phyloP scores from a whole-genome alignment of 2,888 invertebrate genomes.

The Pyrocoelia pectoralis region DNA sequence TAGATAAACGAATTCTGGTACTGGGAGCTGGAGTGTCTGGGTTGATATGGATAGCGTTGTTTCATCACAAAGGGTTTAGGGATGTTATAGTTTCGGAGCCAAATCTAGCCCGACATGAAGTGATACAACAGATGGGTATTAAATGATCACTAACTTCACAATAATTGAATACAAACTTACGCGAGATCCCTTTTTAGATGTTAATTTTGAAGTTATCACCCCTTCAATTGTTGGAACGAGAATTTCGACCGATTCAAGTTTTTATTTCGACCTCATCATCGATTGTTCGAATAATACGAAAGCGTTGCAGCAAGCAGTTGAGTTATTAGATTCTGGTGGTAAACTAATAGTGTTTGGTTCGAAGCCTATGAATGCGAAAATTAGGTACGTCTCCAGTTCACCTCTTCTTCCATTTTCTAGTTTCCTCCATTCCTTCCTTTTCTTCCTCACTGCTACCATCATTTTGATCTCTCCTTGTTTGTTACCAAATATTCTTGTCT shows the following conservation, averaged over 20 bases:
- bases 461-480: too few relatives aligned
- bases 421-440: too few relatives aligned
- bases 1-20: conserved; percentile 69
- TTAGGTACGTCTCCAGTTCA: conserved; percentile 55
- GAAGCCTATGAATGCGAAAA: conserved; percentile 62
- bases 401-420: too few relatives aligned
- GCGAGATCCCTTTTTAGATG: conserved; percentile 8
- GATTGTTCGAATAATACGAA: conserved; percentile 76
- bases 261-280: conserved; percentile 68
- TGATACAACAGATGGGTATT: conserved; percentile 64
- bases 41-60: conserved; percentile 70
- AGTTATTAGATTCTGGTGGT: conserved; percentile 67
- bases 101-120: conserved; percentile 62
- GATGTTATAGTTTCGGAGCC: conserved; percentile 75
- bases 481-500: too few relatives aligned
- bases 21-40: conserved; percentile 79
- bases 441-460: too few relatives aligned
- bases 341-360: conserved; percentile 75
- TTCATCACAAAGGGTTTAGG: conserved; percentile 74
- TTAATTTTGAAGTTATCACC: conserved; percentile 46
- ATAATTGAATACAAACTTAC: conserved; percentile 2
- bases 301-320: conserved; percentile 70
- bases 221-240: conserved; percentile 64
- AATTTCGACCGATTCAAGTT: conserved; percentile 54
- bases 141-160: neutral